Evolutionary conservation across 2,113 vertebrate genomes (phyloP), one percentile per base, ranked within the genome.

Genomic region (Oxygymnocypris stewartii): DNA sequence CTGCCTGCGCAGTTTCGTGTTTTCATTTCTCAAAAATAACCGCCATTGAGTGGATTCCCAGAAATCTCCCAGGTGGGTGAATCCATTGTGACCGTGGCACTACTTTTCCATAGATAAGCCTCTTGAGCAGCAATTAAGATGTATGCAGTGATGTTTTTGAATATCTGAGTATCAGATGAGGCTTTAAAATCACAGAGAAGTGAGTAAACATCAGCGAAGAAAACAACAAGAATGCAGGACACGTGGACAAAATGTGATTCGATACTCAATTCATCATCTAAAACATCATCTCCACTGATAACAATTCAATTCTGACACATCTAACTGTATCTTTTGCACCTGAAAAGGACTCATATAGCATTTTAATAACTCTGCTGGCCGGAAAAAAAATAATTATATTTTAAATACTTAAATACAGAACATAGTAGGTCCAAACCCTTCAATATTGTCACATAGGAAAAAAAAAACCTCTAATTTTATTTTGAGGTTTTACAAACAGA

Each of bases 51-150:
- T 35, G 42, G 59, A 42, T 67, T 67, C 57, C 42, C 12, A 42
- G 61, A 67, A 71, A 51, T 35, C 28, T 71, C 80, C 80, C 80
- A 49, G 44, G 61, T 71, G 63, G 63, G 16, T 35, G 31, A 82
- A 82, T 31, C 80, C 63, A 49, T 71, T 65, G 79, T 67, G 79
- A 82, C n/a, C 5, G 57, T 47, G 79, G 67, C 79, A 67, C 40
- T 51, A 31, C 63, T 82, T 82, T 82, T 51, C 80, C 80, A 82
- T 14, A 11, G 44, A 31, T 47, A 82, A 47, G 44, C 80, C 80
- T 71, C 80, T 51, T 71, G 63, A 82, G 80, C 80, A 69, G 63
- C 80, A 82, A 82, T 82, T 82, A 71, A 82, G 25, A 51, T 31
- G 25, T n/a, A 51, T 51, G 42, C 18, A 11, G 18, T 82, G 20